A percentile compares a stretch with the other conserved stretches of the same genome.
Evolutionary conservation across 30 jellyfish, hydroid and myxozoan genomes (phyloP).

Genomic region (Hydractinia echinata): DNA sequence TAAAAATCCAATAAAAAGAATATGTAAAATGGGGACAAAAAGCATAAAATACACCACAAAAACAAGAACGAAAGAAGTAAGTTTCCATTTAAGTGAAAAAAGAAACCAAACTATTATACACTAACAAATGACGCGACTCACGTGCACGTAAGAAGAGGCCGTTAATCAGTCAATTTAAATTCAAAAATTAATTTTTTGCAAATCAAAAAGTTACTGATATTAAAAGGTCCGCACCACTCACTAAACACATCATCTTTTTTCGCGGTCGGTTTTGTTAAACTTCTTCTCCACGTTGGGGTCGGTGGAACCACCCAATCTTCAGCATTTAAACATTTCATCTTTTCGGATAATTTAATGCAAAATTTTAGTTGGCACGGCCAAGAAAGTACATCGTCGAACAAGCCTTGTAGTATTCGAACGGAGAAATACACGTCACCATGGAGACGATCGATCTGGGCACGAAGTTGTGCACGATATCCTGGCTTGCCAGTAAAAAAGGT

Average conservation of each 20-base stretch:
- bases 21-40: too few species aligned
- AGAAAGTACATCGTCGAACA: constrained; percentile 22
- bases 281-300: constrained; percentile 16
- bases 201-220: constrained; percentile 25
- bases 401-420: constrained; percentile 38
- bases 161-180: neutral
- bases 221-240: constrained; percentile 43
- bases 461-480: constrained; percentile 41
- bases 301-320: constrained; percentile 35
- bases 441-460: constrained; percentile 44
- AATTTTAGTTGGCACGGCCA: constrained; percentile 41
- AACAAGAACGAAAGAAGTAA: too few species aligned
- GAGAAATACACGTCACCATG: constrained; percentile 42
- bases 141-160: too few species aligned
- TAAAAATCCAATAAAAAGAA: too few species aligned
- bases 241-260: constrained; percentile 25
- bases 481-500: constrained; percentile 32
- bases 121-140: too few species aligned
- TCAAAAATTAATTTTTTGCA: constrained; percentile 7
- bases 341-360: constrained; percentile 8
- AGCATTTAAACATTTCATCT: constrained; percentile 1
- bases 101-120: too few species aligned
- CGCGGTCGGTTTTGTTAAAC: constrained; percentile 4
- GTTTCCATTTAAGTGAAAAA: too few species aligned
- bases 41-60: too few species aligned